Conservation (phyloP, 2,797 vertebrate species). For the Dicrostonyx torquatus region DNA sequence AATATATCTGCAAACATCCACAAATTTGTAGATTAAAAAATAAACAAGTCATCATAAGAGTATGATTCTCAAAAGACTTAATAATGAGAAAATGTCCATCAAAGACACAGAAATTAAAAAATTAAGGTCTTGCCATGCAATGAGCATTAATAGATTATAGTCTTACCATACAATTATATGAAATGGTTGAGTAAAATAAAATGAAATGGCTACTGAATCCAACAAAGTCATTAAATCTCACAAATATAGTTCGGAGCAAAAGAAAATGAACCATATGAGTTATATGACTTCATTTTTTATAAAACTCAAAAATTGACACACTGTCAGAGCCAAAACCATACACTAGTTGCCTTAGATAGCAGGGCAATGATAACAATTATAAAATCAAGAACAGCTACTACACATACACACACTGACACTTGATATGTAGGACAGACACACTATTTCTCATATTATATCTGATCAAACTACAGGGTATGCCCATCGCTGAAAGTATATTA, state of each 20-base stretch:
- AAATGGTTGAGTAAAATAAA: not conserved
- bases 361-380: no score
- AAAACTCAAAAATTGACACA: not conserved
- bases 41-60: not conserved
- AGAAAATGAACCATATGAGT: not conserved
- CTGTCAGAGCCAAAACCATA: not conserved
- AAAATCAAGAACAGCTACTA: no score
- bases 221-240: not conserved
- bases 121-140: not conserved
- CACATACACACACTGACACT: no score
- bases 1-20: not conserved
- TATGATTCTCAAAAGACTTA: not conserved
- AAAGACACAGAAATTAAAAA: not conserved
- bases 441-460: no score
- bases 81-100: not conserved
- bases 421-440: no score
- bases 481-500: not conserved
- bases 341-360: not conserved
- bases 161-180: not conserved
- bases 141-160: not conserved
- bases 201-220: no score
- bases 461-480: no score
- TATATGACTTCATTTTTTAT: not conserved
- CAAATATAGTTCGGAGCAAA: not conserved
- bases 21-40: not conserved